phyloP scores from a whole-genome alignment of 2,113 vertebrate genomes.

The Passer domesticus region DNA sequence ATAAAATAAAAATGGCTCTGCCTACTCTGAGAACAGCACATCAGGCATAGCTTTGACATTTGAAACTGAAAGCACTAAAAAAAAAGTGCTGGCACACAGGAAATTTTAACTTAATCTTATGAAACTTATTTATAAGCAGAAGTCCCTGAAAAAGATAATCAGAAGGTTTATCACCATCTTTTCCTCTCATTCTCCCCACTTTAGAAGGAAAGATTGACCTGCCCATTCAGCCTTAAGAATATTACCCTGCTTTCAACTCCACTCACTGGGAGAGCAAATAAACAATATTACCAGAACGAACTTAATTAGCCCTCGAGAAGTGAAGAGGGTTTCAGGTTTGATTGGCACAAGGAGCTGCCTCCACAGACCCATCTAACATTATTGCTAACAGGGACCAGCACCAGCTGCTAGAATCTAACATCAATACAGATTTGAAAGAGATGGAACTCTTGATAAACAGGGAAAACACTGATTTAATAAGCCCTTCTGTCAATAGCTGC shows the following conservation, averaged over 20 bases:
- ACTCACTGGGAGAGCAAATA: not conserved
- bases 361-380: not conserved
- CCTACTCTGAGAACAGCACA: not conserved
- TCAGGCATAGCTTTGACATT: not conserved
- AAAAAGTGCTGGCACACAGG: not conserved
- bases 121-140: not conserved
- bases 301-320: not conserved
- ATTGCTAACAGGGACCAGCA: not conserved
- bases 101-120: not conserved
- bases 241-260: not conserved
- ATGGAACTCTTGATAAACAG: not conserved
- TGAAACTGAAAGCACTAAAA: not conserved
- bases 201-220: not conserved
- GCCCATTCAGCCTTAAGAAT: not conserved
- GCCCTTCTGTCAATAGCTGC: fast-evolving
- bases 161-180: not conserved
- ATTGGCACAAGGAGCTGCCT: not conserved
- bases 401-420: not conserved
- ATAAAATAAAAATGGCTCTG: not conserved
- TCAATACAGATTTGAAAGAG: not conserved
- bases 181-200: not conserved
- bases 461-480: not conserved
- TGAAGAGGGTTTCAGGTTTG: not conserved
- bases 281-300: not conserved
- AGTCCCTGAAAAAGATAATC: not conserved